Evolutionary conservation across 2,888 invertebrate genomes (phyloP).

Genomic region (Scrobipalpa costella): DNA sequence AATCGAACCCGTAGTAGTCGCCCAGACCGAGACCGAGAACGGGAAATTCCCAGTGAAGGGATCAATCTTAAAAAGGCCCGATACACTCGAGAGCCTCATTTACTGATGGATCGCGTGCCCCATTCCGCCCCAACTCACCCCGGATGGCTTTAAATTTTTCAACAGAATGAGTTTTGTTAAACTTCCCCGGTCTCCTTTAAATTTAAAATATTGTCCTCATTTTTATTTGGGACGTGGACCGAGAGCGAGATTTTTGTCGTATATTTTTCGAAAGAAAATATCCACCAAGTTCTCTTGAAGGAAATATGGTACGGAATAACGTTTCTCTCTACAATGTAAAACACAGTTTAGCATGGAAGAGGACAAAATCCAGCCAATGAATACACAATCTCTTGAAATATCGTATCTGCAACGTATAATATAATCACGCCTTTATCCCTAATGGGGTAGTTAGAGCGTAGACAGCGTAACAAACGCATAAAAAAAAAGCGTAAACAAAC

Average conservation of each 20-base stretch:
- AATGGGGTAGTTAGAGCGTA: too few relatives aligned
- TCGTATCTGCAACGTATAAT: neutral
- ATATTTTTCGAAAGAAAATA: constrained; percentile 28
- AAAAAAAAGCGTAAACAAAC: too few relatives aligned
- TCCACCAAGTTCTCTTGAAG: constrained; percentile 14
- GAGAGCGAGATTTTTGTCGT: constrained; percentile 41
- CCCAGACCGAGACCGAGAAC: constrained; percentile 32
- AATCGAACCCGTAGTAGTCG: constrained; percentile 35
- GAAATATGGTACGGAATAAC: constrained; percentile 32
- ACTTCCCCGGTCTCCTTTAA: constrained; percentile 41
- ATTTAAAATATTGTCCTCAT: constrained; percentile 53
- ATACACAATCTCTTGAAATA: constrained; percentile 15
- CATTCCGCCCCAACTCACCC: constrained; percentile 28
- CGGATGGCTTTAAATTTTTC: constrained; percentile 42
- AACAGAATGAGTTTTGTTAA: constrained; percentile 40
- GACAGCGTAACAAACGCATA: too few relatives aligned
- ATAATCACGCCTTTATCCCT: too few relatives aligned
- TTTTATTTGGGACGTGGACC: constrained; percentile 48
- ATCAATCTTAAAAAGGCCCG: constrained; percentile 53
- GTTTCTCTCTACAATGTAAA: constrained; percentile 45
- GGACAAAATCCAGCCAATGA: constrained; percentile 22
- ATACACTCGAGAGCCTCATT: constrained; percentile 51
- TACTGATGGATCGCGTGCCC: constrained; percentile 49
- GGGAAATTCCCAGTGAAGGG: constrained; percentile 49
- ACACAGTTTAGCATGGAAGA: constrained; percentile 23